Percentiles rank a stretch among this genome's conserved stretches.
Conservation (phyloP, 2,888 invertebrate species). For the Synanthedon myopaeformis region DNA sequence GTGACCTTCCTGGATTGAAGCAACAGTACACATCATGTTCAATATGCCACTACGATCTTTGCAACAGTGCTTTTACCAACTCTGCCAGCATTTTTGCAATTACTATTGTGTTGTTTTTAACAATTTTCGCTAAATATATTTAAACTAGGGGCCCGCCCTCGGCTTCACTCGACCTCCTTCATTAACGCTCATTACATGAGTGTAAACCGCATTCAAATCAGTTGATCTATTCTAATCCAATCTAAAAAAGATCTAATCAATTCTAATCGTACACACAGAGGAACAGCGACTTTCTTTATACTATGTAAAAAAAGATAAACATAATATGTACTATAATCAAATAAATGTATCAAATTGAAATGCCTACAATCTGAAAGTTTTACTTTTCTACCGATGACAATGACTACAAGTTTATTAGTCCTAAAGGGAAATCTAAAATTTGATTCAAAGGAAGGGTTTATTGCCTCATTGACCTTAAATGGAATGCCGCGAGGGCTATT, state of each 20-base stretch:
- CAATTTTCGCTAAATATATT: neutral
- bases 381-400: too few species aligned
- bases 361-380: too few species aligned
- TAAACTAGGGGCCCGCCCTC: neutral
- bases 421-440: neutral
- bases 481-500: too few species aligned
- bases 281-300: too few species aligned
- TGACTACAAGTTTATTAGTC: neutral
- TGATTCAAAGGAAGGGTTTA: neutral
- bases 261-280: too few species aligned
- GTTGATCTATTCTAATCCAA: too few species aligned
- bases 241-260: too few species aligned
- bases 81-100: constrained; percentile 3
- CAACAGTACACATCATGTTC: constrained; percentile 33
- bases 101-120: neutral
- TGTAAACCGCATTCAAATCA: too few species aligned
- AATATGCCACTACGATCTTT: constrained; percentile 39
- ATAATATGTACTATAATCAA: too few species aligned
- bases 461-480: neutral
- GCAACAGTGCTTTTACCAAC: constrained; percentile 28
- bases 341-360: too few species aligned
- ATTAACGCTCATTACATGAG: too few species aligned
- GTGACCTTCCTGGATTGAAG: constrained; percentile 13
- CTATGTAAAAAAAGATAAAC: too few species aligned
- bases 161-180: neutral